Evolutionary conservation across 2,888 invertebrate species (phyloP), one percentile per base, ranked within the genome.

Genomic region (Argyresthia albistria): DNA sequence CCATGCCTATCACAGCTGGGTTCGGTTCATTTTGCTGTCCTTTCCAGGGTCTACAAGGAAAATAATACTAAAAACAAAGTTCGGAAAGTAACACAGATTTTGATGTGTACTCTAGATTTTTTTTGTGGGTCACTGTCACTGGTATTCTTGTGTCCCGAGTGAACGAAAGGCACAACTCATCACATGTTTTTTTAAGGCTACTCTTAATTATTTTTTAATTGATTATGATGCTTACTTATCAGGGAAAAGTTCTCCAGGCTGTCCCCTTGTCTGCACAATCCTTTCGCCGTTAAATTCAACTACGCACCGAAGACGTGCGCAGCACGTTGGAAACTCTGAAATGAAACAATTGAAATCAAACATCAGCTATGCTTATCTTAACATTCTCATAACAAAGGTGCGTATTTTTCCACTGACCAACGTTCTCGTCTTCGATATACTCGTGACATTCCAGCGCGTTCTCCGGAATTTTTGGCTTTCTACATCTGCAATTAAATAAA

Each of bases 341-440:
- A 53, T 53, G 39, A 43, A 50, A 42, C 35, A 7, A 46, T 25
- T 16, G n/a, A 12, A 36, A 16, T 25, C 25, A 25, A 25, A 25
- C 25, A 25, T 25, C 25, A 25, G 25, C 25, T 2, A 4, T 16
- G 46, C 9, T 35, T 46, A 46, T 16, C 3, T 35, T 15, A 6
- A 11, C 6, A 9, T 8, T 25, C 46, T 25, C 10, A 39, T 39
- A 39, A 39, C 39, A 9, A 39, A 36, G 2, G 39, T 39, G 9
- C 39, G 8, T 39, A 11, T 39, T 39, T 39, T 39, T 12, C 43
- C 10, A 71, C 82, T 59, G 60, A 84, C 87, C 87, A 55, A 87
- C 87, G 54, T 87, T 87, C 59, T 87, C 87, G 59, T 87, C 87
- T 71, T 87, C 87, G 55, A 87, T 87, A 50, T 86, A 87, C 58